Conservation (phyloP, 2,113 vertebrate genomes). For the Corvus moneduloides region DNA sequence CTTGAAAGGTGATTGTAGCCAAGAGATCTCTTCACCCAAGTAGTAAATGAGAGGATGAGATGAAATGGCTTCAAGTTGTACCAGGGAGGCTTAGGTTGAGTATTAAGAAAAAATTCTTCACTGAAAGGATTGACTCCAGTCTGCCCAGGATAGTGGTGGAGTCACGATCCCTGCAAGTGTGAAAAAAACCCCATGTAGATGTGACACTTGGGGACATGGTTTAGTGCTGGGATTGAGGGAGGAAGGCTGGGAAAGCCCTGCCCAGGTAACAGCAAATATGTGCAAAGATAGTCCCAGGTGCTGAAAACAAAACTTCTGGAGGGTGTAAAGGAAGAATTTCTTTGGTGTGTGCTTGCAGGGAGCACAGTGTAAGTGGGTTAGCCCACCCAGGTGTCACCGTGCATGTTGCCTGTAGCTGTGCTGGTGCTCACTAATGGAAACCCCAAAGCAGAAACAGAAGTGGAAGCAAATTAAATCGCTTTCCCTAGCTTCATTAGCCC, state of each 20-base stretch:
- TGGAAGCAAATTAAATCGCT: not conserved
- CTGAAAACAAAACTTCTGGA: not conserved
- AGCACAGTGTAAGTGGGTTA: not conserved
- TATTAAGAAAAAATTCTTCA: not conserved
- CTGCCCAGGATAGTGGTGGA: not conserved
- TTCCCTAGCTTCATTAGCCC: not conserved
- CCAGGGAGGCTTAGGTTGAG: not conserved
- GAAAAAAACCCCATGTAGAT: not conserved
- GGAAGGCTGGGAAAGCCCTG: not conserved
- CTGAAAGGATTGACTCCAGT: not conserved
- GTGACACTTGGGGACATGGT: not conserved
- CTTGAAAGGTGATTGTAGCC: not conserved
- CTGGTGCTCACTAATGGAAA: not conserved
- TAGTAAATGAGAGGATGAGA: not conserved
- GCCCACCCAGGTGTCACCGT: rapidly evolving
- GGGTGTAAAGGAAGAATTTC: not conserved
- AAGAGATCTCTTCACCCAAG: not conserved
- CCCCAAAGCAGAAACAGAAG: not conserved
- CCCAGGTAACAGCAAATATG: not conserved
- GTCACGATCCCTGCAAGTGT: not conserved
- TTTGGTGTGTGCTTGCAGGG: not conserved
- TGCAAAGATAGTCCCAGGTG: not conserved
- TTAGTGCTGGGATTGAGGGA: not conserved
- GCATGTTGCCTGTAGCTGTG: rapidly evolving
- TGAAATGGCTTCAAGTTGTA: not conserved